Conservation (phyloP, 2,888 invertebrate genomes). For the Apodemia hepburni region DNA sequence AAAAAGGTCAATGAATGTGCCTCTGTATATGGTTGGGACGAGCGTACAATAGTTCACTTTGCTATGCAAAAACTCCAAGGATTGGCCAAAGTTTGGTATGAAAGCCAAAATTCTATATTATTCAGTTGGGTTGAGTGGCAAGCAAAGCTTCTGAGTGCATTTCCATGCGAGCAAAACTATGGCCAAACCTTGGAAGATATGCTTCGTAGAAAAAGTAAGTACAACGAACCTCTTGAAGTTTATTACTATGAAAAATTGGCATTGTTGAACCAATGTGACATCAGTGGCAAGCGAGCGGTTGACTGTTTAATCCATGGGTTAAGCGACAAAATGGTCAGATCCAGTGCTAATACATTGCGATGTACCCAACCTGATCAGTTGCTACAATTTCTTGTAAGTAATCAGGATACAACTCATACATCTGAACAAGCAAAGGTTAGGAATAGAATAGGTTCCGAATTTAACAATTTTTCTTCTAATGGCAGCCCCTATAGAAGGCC, state of each 20-base stretch:
- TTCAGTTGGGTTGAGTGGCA: background rate
- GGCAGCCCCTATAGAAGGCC: background rate
- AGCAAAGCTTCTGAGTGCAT: background rate
- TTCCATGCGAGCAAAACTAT: constrained; percentile 22
- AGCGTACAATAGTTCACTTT: constrained; percentile 21
- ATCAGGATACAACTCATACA: constrained; percentile 16
- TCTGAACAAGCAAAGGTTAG: background rate
- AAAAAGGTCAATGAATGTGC: constrained; percentile 26
- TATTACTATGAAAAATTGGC: constrained; percentile 24
- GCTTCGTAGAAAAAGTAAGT: constrained; percentile 21
- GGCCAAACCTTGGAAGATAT: constrained; percentile 24
- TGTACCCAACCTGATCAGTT: constrained; percentile 28
- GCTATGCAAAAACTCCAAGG: constrained; percentile 23
- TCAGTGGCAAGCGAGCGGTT: constrained; percentile 22
- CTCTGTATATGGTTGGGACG: constrained; percentile 31
- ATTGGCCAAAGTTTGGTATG: constrained; percentile 25
- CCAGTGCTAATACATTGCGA: constrained; percentile 27
- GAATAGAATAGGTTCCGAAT: background rate
- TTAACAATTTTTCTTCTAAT: background rate
- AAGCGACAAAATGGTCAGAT: constrained; percentile 24
- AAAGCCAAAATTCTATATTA: background rate
- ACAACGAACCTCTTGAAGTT: constrained; percentile 22
- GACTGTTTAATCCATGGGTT: constrained; percentile 29
- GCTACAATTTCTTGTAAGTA: constrained; percentile 25
- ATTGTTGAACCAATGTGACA: constrained; percentile 23